Conservation (phyloP, 2,888 invertebrate genomes). For the Spicauda simplicius region DNA sequence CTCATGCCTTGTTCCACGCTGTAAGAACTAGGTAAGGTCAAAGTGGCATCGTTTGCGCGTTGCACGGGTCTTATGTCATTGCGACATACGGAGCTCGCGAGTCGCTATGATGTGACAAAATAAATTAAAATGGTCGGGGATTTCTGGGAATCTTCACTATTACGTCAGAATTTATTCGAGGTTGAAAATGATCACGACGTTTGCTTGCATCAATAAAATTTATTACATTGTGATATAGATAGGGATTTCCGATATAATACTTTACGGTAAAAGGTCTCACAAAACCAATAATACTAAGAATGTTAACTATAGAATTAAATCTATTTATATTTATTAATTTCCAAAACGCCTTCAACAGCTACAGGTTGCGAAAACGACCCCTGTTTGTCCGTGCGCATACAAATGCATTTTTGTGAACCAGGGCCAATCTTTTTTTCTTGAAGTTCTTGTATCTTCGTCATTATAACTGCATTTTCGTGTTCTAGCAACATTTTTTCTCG, state of each 20-base stretch:
- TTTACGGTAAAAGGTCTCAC: conserved; percentile 4
- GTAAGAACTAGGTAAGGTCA: conserved; percentile 61
- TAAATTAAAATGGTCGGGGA: conserved; percentile 42
- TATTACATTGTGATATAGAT: conserved; percentile 4
- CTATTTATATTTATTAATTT: conserved; percentile 55
- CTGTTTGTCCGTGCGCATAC: conserved; percentile 46
- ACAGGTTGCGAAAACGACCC: conserved; percentile 49
- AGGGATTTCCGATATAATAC: not conserved
- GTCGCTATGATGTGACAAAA: conserved; percentile 50
- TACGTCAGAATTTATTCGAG: conserved; percentile 28
- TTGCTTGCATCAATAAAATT: conserved; percentile 14
- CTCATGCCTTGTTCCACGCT: conserved; percentile 38
- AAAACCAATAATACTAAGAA: not conserved
- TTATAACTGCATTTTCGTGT: conserved; percentile 63
- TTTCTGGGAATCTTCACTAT: conserved; percentile 32
- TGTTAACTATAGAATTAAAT: not conserved
- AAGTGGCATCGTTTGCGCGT: conserved; percentile 69
- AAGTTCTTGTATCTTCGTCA: conserved; percentile 52
- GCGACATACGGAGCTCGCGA: conserved; percentile 54
- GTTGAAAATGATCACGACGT: conserved; percentile 17
- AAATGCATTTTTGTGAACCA: conserved; percentile 56
- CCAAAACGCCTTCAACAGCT: conserved; percentile 62
- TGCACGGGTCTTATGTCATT: conserved; percentile 59
- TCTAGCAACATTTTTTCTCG: conserved; percentile 68
- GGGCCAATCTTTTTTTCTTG: conserved; percentile 52